Conservation (phyloP, 64 coral and sea anemone species). For the Pocillopora damicornis region DNA sequence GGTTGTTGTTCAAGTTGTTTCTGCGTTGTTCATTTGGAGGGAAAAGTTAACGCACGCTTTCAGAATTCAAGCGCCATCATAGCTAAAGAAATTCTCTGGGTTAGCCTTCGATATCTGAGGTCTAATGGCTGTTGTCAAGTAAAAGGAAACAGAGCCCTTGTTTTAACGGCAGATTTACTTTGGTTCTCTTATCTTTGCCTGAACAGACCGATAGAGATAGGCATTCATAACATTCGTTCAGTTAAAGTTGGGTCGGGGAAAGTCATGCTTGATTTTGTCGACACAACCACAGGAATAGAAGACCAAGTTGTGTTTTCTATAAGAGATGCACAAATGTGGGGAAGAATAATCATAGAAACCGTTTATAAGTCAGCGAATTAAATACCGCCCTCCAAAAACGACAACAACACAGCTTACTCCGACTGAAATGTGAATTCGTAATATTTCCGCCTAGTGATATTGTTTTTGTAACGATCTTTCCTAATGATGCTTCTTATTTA, state of each 20-base stretch:
- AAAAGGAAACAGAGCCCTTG: slow-evolving; percentile 1
- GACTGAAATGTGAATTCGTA: too few relatives aligned
- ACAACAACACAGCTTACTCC: too few relatives aligned
- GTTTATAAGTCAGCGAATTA: not conserved
- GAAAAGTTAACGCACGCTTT: not conserved
- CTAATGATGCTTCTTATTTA: too few relatives aligned
- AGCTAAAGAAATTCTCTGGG: not conserved
- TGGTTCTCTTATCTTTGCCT: not conserved
- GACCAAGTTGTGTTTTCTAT: not conserved
- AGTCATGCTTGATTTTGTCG: not conserved
- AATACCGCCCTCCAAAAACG: too few relatives aligned
- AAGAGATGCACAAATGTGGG: not conserved
- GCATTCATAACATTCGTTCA: not conserved
- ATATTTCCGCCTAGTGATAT: too few relatives aligned
- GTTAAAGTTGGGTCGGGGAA: not conserved
- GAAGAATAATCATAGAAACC: not conserved
- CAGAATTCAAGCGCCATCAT: not conserved
- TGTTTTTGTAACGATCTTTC: too few relatives aligned
- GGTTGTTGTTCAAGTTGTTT: not conserved
- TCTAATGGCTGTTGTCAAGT: not conserved
- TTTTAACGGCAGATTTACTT: not conserved
- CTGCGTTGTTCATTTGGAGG: not conserved
- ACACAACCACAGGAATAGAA: not conserved
- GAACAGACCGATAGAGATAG: not conserved
- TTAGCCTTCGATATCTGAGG: slow-evolving; percentile 1